Base-by-base conservation (phyloP, 2,888 invertebrate species). In the Pterostichus madidus region DNA sequence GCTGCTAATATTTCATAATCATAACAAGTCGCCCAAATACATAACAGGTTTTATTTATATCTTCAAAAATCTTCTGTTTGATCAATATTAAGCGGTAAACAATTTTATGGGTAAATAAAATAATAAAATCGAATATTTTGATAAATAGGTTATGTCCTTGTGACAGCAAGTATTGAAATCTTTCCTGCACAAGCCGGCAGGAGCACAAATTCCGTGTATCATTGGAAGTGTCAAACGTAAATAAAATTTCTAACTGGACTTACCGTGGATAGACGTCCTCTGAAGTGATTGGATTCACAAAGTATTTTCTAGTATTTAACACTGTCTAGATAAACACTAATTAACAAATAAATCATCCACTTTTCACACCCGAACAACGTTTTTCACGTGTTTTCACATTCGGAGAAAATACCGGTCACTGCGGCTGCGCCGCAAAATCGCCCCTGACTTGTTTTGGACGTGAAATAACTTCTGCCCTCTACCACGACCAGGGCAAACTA, bases 371-470 rank as follows among this genome's bases (percentile, higher is more conserved):
- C 81, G 73, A 31, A 56, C 46, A 53, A 53, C 80, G 81, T 73
- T 81, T 81, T 81, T 81, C 81, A 81, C 81, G 81, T 81, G 81
- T 81, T 81, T 81, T 81, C 81, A 81, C 81, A 81, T 81, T 81
- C 73, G 17, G 81, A 75, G 81, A 73, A 81, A 81, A 68, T 64
- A 64, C 68, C 32, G 52, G 15, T 8, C 32, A 81, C 24, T 35
- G 73, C 35, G 75, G 11, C 15, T 73, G 81, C 81, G 81, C 59
- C 7, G 32, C n/a, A 11, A 49, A 64, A 35, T 64, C 64, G 64
- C 64, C 64, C 64, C 13, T 64, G 64, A 13, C 15, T 52, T 32
- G 53, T 32, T 15, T 77, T 77, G 15, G 17, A 77, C 24, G 11
- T 35, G 56, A 77, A 39, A 71, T 44, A 71, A 10, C 6, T 71